Base-by-base conservation (phyloP, 2,797 vertebrate species). In the Peromyscus attwateri region DNA sequence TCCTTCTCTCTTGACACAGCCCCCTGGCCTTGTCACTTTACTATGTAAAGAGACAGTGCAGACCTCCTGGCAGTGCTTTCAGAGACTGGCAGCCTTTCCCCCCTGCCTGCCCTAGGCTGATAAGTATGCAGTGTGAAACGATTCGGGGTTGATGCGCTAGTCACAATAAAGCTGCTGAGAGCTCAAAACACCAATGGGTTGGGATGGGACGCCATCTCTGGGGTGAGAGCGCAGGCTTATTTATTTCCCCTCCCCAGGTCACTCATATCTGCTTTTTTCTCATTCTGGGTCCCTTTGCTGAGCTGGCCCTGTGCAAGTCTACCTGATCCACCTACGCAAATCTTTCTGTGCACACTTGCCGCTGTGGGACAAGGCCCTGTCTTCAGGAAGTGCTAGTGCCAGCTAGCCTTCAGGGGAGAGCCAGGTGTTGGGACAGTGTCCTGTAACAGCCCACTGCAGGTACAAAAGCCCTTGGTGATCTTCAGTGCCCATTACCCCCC, bases 161-260 rank as follows among this genome's bases (percentile, higher is more conserved):
- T 97, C 96, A 87, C 66, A 64, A 95, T 87, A 96, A 96, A 98
- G 82, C 95, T 87, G 57, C 55, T 68, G 79, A 46, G 75, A 97
- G 84, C 79, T 68, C 0, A 73, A 87, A 96, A 92, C 85, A 66
- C 77, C 37, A 49, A 0, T 14, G 52, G 52, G 68, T 11, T 73
- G 68, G 68, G 23, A 73, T 40, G 3, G 55, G 57, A 52, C 21
- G 19, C 16, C 70, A 31, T 97, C 92, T n/a, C 94, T 87, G 31
- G 40, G 68, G 68, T 11, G 87, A 52, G 95, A 95, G 64, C 16
- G 2, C 43, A 46, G 31, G 93, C 91, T 87, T 66, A 40, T 82
- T 77, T 84, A 73, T 37, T 57, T n/a, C 17, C 31, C 37, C 23
- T 14, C 46, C 46, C 46, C 10, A 17, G 1, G 66, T 95, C 85